Base-by-base conservation (phyloP, 2,113 vertebrate genomes). In the Mus musculus region DNA sequence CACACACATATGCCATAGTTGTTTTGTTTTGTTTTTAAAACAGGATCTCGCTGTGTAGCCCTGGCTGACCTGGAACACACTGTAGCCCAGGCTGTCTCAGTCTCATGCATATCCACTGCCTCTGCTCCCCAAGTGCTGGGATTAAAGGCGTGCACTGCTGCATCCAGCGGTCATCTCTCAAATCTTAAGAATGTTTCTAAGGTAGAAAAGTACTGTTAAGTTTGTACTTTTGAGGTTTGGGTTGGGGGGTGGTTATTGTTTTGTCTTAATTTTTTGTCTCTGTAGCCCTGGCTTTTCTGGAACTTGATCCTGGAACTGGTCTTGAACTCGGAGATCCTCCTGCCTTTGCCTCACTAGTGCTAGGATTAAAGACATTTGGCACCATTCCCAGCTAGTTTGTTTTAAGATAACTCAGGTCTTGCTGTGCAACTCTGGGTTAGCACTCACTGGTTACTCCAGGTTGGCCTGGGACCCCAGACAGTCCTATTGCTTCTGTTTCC, bases 151-250 rank as follows among this genome's bases (percentile, higher is more conserved):
- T 42, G 59, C 6, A 3, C 81, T 59, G 46, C 81, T 46, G 80
- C 11, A 26, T 22, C 36, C 56, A 61, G 36, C 39, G 28, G 26
- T 46, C 61, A 46, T 65, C 59, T 85, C 59, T 49, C 0, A 4
- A 49, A 86, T 69, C 85, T 78, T 46, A 86, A 96, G 94, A 85
- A 14, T 95, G 14, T 76, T 96, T 97, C 93, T 77, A 8, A 91
- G 67, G 11, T 84, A 78, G 39, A 39, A 84, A 80, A 20, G 24
- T 8, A 82, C 30, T 82, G n/a, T 19, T 36, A 10, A 33, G 54
- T 33, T 65, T 67, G 24, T 86, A 49, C 26, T 86, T 67, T 20
- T 30, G 52, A 52, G 36, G 26, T 67, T 69, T 67, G 33, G 28
- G 19, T 20, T 86, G 24, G 22, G n/a, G 30, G 30, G 28, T 12